Percentiles rank a stretch among this genome's conserved stretches.
phyloP scores from a whole-genome alignment of 2,113 vertebrate genomes.

The Passer domesticus region DNA sequence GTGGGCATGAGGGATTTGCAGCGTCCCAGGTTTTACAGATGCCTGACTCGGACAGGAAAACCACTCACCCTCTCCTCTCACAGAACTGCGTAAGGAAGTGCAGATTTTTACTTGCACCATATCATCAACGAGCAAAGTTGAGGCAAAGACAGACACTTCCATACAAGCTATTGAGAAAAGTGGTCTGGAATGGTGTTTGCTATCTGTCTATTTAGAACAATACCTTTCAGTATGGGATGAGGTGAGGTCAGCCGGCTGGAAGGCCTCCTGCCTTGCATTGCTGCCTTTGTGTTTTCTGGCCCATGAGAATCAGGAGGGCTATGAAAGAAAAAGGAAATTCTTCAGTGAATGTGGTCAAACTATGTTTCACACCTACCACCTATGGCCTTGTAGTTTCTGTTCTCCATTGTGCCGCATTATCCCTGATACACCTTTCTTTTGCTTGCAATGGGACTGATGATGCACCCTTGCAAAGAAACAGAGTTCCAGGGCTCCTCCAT shows the following conservation, averaged over 20 bases:
- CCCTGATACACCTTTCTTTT: not conserved
- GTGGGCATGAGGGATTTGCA: not conserved
- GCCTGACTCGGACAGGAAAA: not conserved
- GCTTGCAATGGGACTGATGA: not conserved
- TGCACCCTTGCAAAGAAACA: not conserved
- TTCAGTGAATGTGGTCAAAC: not conserved
- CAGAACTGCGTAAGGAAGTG: not conserved
- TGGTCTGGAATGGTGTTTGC: not conserved
- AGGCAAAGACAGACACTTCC: not conserved
- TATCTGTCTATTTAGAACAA: not conserved
- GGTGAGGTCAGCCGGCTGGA: constrained; percentile 22
- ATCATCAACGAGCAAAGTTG: not conserved
- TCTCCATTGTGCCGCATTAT: not conserved
- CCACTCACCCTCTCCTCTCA: not conserved
- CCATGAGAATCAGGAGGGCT: constrained; percentile 23
- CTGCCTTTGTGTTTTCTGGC: not conserved
- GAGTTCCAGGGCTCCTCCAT: not conserved
- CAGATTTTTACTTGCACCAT: not conserved
- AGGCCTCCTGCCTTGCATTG: constrained; percentile 9
- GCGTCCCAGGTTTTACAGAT: not conserved
- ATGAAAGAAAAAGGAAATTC: not conserved
- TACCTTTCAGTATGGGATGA: constrained; percentile 87
- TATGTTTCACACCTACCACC: not conserved
- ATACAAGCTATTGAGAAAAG: not conserved
- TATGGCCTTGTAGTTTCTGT: not conserved